Base-by-base conservation (phyloP, 2,113 vertebrate genomes). In the Arothron firmamentum region DNA sequence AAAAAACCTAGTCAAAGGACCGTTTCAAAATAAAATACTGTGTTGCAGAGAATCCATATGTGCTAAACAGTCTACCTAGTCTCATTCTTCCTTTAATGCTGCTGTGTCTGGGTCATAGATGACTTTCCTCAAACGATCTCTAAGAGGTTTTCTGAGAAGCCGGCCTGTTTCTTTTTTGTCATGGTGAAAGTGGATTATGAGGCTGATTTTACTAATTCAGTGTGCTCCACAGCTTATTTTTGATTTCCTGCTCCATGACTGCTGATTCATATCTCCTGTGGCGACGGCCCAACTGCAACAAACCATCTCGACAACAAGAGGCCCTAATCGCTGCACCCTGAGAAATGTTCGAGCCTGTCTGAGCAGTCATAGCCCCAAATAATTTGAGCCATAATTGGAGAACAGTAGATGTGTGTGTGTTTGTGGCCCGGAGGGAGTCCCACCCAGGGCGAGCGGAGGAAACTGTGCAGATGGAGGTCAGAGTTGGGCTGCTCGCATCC, bases 231-330 rank as follows among this genome's bases (percentile, higher is more conserved):
- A 53, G 75, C 67, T 83, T 80, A 81, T 84, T 86, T 87, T 87
- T 86, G 72, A 90, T 90, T 90, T 88, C 85, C 89, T 79, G 81
- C 75, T 78, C 67, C 71, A 41, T 69, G 74, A 65, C 70, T 61
- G 20, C 57, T 86, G 87, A 84, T 88, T 80, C 59, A 60, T 85
- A 89, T 88, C 78, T 71, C 10, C 5, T 7, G 65, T 88, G 87
- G 88, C 87, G 70, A 15, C 52, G 17, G 52, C 70, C 88, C 88
- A 91, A 89, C 19, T 52, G 70, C 84, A 90, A 88, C 87, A 91
- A 90, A 81, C 78, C 62, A 55, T 59, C 47, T 23, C 20, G 13
- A 72, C 65, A 68, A 59, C 18, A 77, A 64, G 75, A 62, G 72
- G 83, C 67, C 61, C 53, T 51, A 67, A 83, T 70, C 74, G 75